Evolutionary conservation across 2,888 invertebrate genomes (phyloP).

Genomic region (Stenurella melanura): DNA sequence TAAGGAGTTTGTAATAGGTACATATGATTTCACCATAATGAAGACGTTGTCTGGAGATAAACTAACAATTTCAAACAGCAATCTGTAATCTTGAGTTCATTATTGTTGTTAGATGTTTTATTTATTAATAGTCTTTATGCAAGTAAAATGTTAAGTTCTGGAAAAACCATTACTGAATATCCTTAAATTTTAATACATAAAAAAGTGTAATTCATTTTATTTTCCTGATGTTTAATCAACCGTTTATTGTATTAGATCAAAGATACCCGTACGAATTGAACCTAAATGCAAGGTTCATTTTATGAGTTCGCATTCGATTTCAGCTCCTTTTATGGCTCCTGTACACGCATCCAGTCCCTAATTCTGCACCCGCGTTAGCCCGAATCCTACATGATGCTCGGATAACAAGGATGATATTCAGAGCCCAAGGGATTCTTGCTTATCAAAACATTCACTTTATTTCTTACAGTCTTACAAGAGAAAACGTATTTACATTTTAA

Average conservation of each 20-base stretch:
- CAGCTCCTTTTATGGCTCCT: not conserved
- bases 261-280: not conserved
- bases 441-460: slow-evolving; percentile 33
- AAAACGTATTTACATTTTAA: slow-evolving; percentile 22
- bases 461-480: not conserved
- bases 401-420: slow-evolving; percentile 21
- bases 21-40: no score
- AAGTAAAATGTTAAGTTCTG: no score
- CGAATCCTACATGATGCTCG: slow-evolving; percentile 8
- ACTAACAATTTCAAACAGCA: no score
- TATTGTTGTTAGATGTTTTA: no score
- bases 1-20: no score
- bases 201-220: no score
- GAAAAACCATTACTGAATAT: no score
- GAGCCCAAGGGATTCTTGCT: slow-evolving; percentile 1
- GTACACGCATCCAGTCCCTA: not conserved
- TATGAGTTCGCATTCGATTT: not conserved
- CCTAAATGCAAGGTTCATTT: not conserved
- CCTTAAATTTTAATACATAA: no score
- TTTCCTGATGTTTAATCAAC: no score
- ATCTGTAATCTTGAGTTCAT: no score
- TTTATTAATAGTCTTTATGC: no score
- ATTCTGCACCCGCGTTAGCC: not conserved
- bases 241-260: not conserved
- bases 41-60: no score